Evolutionary conservation across 2,888 invertebrate species (phyloP).

Genomic region (Drosophila barbarae): DNA sequence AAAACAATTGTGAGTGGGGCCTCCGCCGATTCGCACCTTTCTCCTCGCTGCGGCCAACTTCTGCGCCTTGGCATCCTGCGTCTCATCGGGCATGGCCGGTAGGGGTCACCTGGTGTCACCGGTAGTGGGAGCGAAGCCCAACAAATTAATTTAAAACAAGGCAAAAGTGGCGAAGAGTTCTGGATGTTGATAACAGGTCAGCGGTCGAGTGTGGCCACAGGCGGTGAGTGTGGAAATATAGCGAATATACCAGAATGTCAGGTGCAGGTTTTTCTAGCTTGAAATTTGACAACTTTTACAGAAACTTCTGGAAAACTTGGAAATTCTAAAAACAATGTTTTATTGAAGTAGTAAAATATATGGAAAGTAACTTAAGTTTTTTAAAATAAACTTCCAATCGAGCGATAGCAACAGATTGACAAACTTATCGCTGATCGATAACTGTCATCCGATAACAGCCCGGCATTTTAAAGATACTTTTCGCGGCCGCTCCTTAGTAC

Average conservation of each 20-base stretch:
- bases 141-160: slow-evolving; percentile 18
- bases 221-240: too few relatives aligned
- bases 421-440: not conserved
- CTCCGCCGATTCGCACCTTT: slow-evolving; percentile 67
- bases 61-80: slow-evolving; percentile 76
- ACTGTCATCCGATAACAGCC: not conserved
- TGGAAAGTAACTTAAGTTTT: too few relatives aligned
- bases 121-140: slow-evolving; percentile 9
- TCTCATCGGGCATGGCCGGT: slow-evolving; percentile 74
- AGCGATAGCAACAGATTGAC: slow-evolving; percentile 3
- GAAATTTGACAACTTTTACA: too few relatives aligned
- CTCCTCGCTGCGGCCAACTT: slow-evolving; percentile 79
- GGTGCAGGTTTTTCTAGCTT: too few relatives aligned
- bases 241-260: too few relatives aligned
- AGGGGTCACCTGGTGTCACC: slow-evolving; percentile 18
- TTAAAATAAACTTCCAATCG: not conserved
- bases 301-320: too few relatives aligned
- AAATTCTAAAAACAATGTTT: too few relatives aligned
- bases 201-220: slow-evolving; percentile 1
- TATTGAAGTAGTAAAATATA: too few relatives aligned
- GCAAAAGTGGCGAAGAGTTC: slow-evolving; percentile 24
- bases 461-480: not conserved
- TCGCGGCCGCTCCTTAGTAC: not conserved
- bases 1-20: slow-evolving; percentile 18
- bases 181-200: slow-evolving; percentile 21